These are phyloP conservation scores for Nerophis ophidion DNA, from an alignment of 2,113 vertebrate species.

Conservation along the genomic window DNA sequence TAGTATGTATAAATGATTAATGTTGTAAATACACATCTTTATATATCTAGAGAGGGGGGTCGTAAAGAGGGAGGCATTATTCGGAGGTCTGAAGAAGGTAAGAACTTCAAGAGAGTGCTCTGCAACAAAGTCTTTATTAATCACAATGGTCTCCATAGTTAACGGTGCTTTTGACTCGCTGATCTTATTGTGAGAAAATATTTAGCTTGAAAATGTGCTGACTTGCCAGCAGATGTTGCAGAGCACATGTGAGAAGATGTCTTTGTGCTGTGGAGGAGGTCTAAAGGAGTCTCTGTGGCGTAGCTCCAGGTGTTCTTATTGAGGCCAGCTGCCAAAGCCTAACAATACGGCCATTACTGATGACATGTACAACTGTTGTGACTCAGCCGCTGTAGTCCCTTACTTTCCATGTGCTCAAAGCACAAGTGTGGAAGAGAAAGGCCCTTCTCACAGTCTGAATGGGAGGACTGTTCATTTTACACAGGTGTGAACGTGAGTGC, in stretches of 20 bases:
- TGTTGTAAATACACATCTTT: no score
- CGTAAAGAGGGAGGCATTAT: no score
- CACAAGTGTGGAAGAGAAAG: neutral
- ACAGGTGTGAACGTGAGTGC: neutral
- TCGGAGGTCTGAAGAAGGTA: no score
- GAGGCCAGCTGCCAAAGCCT: constrained; percentile 49
- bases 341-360: constrained; percentile 32
- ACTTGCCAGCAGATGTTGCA: no score
- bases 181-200: no score
- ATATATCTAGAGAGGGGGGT: no score
- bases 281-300: constrained; percentile 47
- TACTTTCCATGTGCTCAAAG: constrained; percentile 9
- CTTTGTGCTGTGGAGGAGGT: constrained; percentile 16
- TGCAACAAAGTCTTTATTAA: no score
- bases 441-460: neutral
- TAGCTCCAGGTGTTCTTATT: constrained; percentile 44
- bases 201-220: no score
- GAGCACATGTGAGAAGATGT: neutral
- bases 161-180: no score
- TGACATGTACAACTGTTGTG: constrained; percentile 39
- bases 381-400: constrained; percentile 32
- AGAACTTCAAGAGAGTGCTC: no score
- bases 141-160: no score
- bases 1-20: no score
- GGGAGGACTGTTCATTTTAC: neutral